Evolutionary conservation across 2,888 invertebrate genomes (phyloP), one percentile per base, ranked within the genome.

Genomic region (Unio delphinus): DNA sequence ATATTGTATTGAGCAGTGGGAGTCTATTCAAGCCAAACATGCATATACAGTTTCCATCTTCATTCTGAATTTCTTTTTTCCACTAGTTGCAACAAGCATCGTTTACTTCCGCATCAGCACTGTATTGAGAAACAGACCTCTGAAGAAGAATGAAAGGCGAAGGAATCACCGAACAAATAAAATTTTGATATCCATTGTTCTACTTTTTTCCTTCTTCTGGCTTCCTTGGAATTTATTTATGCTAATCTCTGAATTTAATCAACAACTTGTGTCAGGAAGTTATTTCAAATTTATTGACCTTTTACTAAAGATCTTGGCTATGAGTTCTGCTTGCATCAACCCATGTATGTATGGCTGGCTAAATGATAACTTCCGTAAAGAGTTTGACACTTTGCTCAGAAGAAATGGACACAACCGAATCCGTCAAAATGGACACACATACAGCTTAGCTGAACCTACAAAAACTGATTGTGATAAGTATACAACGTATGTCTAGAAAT

Each of bases 271-370:
- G 28, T 75, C 74, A 1, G 83, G 83, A 8, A 75, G 76, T n/a
- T 86, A 87, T 74, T 82, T 86, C 66, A 83, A 82, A 68, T 74
- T 88, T 45, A 80, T 83, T 5, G 89, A 89, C 74, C 68, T 88
- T 28, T 65, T 86, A 30, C 78, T 89, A 15, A 89, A 88, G 75
- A 82, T 88, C 60, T 83, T 89, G 65, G 88, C 88, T 55, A 87
- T 88, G 86, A 84, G 87, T 65, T 88, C 88, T n/a, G 84, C 88
- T 54, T 89, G 89, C 70, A 82, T 89, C 64, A 89, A 89, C 75
- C 89, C 89, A 1, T 86, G 89, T 72, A 80, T 89, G 28, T 89
- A 89, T 76, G 89, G 89, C 61, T 89, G 89, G 89, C 82, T 89
- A 17, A 89, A 89, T 72, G 89, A 88, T 69, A 89, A 86, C 76